Evolutionary conservation across 2,888 invertebrate genomes (phyloP).

Genomic region (Cotesia congregata): DNA sequence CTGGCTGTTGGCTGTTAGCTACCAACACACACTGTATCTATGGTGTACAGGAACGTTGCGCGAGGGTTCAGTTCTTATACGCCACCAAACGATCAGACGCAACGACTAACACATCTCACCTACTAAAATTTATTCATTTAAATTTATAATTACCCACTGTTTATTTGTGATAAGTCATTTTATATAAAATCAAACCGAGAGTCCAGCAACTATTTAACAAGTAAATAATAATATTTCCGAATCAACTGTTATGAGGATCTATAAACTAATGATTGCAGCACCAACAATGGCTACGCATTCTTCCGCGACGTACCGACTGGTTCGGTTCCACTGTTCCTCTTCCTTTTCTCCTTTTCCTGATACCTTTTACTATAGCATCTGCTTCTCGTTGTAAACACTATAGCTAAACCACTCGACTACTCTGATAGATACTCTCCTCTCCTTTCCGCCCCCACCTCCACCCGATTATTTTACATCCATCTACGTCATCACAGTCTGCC

Average conservation of each 20-base stretch:
- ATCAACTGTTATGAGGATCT: constrained; percentile 72
- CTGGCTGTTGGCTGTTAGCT: neutral
- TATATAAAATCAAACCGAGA: neutral
- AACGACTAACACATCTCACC: constrained; percentile 41
- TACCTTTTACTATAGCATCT: constrained; percentile 41
- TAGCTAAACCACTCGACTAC: constrained; percentile 16
- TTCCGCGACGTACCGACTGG: constrained; percentile 66
- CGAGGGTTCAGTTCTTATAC: constrained; percentile 57
- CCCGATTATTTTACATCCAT: constrained; percentile 22
- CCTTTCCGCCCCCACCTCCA: constrained; percentile 7
- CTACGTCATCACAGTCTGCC: constrained; percentile 44
- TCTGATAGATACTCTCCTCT: constrained; percentile 17
- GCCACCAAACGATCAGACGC: constrained; percentile 51
- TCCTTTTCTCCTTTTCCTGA: constrained; percentile 25
- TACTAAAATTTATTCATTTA: constrained; percentile 48
- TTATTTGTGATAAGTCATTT: neutral
- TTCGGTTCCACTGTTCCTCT: constrained; percentile 63
- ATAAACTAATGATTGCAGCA: constrained; percentile 68
- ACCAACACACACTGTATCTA: constrained; percentile 22
- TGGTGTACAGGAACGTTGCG: constrained; percentile 36
- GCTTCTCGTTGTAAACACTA: constrained; percentile 9
- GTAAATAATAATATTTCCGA: constrained; percentile 70
- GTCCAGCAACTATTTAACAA: constrained; percentile 59
- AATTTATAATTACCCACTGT: constrained; percentile 44
- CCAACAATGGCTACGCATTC: constrained; percentile 72